phyloP scores from a whole-genome alignment of 2,888 invertebrate genomes.

The Plusia festucae region DNA sequence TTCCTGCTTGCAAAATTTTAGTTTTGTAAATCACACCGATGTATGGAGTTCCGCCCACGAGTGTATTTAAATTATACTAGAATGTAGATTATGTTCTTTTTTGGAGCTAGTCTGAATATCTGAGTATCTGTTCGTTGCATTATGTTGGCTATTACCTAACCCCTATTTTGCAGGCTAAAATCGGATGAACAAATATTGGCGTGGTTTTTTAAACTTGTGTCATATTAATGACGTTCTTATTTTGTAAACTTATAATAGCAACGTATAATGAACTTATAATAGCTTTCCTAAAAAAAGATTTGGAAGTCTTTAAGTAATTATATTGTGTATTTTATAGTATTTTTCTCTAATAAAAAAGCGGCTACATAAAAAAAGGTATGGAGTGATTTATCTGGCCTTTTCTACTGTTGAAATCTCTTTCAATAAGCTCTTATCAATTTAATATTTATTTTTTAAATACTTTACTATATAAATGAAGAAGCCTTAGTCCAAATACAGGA shows the following conservation, averaged over 20 bases:
- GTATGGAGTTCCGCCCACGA: constrained; percentile 10
- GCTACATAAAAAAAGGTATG: too few species aligned
- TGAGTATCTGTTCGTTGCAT: not conserved
- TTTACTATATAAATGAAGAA: too few species aligned
- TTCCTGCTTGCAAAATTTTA: constrained; percentile 60
- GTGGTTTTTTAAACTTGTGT: not conserved
- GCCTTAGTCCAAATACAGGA: too few species aligned
- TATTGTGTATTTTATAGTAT: too few species aligned
- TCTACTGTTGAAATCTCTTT: too few species aligned
- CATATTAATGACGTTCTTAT: not conserved
- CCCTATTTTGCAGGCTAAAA: not conserved
- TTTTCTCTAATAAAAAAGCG: too few species aligned
- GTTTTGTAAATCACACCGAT: constrained; percentile 22
- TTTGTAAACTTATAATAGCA: not conserved
- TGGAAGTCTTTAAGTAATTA: too few species aligned
- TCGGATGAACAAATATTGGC: not conserved
- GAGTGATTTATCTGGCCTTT: too few species aligned
- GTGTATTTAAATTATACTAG: constrained; percentile 18
- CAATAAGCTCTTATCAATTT: too few species aligned
- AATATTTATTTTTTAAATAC: too few species aligned
- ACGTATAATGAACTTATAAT: too few species aligned
- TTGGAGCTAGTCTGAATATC: not conserved
- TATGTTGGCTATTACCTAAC: not conserved
- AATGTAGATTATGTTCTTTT: not conserved
- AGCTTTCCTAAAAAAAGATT: too few species aligned